Evolutionary conservation across 2,888 invertebrate genomes (phyloP), one percentile per base, ranked within the genome.

Genomic region (Callyntrura sp.): DNA sequence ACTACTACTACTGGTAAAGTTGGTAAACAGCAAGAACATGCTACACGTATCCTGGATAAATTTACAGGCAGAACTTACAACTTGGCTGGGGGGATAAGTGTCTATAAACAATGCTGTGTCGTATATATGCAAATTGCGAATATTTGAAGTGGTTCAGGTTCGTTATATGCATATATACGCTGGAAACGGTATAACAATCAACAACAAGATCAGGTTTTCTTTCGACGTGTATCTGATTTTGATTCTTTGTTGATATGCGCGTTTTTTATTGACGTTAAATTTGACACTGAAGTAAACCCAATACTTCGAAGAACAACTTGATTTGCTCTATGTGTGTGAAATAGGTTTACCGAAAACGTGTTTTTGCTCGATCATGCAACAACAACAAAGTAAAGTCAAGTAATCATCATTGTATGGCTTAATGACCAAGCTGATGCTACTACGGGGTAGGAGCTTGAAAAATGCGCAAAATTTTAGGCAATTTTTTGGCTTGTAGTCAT

Each of bases 321-420:
- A 23, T 28, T 55, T 55, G 35, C 8, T 51, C 55, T 43, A 45
- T n/a, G n/a, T n/a, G n/a, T n/a, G n/a, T n/a, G n/a, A 62, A 81
- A 43, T 43, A 35, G 28, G 35, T 23, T 57, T 57, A n/a, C 57
- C 25, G 4, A 76, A 78, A 48, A 78, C 55, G 55, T 35, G 78
- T 78, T 78, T 70, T 57, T 35, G n/a, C 28, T 28, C 6, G 28
- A 78, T 57, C 17, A 55, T 57, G 51, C 51, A n/a, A 76, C 45
- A 48, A 70, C 43, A 70, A 70, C 70, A 70, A 68, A 68, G 35
- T 62, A 60, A 65, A 68, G 35, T 68, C n/a, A 57, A 28, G 65
- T 25, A 51, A 55, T 57, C 12, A 4, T 0, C 20, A 62, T 25
- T 6, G 23, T 62, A 25, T 20, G 20, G 23, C 12, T 11, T 3